Conservation (phyloP, 2,888 invertebrate species). For the Scaptomyza polygonia region DNA sequence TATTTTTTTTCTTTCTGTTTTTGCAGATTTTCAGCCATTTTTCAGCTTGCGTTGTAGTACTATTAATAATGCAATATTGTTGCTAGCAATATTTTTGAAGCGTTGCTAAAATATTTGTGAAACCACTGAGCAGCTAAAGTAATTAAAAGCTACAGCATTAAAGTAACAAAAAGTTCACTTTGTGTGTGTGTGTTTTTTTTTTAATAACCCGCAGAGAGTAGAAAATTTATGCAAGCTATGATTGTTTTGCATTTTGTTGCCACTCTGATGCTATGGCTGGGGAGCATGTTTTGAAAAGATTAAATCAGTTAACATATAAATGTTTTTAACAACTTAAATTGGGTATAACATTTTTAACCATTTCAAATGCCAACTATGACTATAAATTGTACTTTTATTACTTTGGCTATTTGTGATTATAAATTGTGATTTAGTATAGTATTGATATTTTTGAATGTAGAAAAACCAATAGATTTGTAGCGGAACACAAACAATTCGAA, state of each 20-base stretch:
- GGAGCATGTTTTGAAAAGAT: background rate
- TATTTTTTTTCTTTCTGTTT: constrained; percentile 5
- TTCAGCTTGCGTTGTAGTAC: constrained; percentile 4
- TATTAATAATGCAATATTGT: constrained; percentile 33
- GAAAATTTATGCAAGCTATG: constrained; percentile 2
- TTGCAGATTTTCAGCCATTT: constrained; percentile 1
- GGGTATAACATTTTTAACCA: background rate
- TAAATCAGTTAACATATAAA: background rate
- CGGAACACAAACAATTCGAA: background rate
- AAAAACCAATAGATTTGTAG: background rate
- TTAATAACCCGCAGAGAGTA: background rate
- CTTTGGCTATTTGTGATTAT: background rate
- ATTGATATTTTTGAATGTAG: too few relatives aligned
- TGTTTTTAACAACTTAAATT: background rate
- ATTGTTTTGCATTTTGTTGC: constrained; percentile 10
- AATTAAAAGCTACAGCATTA: constrained; percentile 49
- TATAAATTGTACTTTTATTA: background rate
- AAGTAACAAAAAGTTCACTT: constrained; percentile 12
- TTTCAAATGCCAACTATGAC: background rate
- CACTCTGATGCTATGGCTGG: background rate
- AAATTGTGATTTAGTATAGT: too few relatives aligned
- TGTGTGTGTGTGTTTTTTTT: constrained; percentile 14
- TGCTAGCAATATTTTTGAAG: constrained; percentile 46
- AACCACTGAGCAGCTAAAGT: constrained; percentile 38
- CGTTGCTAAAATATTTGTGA: constrained; percentile 53